A percentile compares a stretch with the other conserved stretches of the same genome.
These are phyloP conservation scores for Zoroaster sp. DNA, from an alignment of 53 echinoderm and acorn worm species.

Conservation along the genomic window DNA sequence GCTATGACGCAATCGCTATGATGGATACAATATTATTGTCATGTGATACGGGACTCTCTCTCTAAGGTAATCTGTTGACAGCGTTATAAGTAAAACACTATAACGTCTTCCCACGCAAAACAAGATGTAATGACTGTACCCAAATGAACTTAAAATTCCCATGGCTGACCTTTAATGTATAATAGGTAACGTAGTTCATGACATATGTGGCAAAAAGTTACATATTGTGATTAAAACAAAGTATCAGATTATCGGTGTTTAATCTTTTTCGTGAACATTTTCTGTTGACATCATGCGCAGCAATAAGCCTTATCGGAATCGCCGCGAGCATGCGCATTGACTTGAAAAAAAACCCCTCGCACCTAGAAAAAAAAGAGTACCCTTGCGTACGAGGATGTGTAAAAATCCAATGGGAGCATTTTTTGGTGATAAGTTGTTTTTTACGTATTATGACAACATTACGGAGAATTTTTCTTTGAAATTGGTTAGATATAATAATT, in stretches of 20 bases:
- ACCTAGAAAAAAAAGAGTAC: too few relatives aligned
- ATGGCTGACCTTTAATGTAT: neutral
- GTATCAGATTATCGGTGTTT: neutral
- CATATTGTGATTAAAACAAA: neutral
- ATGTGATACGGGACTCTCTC: neutral
- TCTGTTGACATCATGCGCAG: too few relatives aligned
- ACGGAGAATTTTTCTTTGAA: too few relatives aligned
- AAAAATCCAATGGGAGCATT: too few relatives aligned
- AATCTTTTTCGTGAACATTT: too few relatives aligned
- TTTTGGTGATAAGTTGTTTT: too few relatives aligned
- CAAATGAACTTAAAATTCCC: neutral
- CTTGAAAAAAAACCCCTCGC: too few relatives aligned
- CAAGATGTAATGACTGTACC: neutral
- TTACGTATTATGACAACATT: too few relatives aligned
- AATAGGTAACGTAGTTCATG: neutral
- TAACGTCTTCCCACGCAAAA: neutral
- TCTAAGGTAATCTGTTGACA: neutral
- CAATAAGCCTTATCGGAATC: too few relatives aligned
- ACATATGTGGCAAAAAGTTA: neutral
- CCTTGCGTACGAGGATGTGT: too few relatives aligned
- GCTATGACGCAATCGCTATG: neutral
- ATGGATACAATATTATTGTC: neutral
- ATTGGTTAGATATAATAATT: too few relatives aligned
- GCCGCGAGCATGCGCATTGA: too few relatives aligned
- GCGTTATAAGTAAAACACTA: neutral